A percentile compares a stretch with the other conserved stretches of the same genome.
Evolutionary conservation across 2,888 invertebrate genomes (phyloP).

Genomic region (Chrysopilus asiliformis): DNA sequence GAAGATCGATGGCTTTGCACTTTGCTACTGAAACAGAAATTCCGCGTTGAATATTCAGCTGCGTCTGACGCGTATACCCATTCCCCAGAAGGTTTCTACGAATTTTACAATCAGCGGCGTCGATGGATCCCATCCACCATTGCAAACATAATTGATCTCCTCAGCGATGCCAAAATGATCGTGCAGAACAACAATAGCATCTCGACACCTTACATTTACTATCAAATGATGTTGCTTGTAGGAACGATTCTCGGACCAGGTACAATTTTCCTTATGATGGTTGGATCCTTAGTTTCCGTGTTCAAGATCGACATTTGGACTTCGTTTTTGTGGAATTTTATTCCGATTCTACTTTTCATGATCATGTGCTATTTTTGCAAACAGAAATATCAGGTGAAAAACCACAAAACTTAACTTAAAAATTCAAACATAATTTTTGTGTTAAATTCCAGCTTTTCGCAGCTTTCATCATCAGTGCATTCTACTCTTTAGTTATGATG

Average conservation of each 20-base stretch:
- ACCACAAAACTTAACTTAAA: neutral
- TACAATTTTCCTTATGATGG: slow-evolving; percentile 64
- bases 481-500: slow-evolving; percentile 77
- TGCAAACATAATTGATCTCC: slow-evolving; percentile 84
- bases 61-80: slow-evolving; percentile 92
- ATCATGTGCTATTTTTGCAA: slow-evolving; percentile 49
- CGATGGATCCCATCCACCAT: slow-evolving; percentile 95
- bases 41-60: slow-evolving; percentile 86
- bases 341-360: slow-evolving; percentile 54
- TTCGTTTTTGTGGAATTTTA: slow-evolving; percentile 50
- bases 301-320: slow-evolving; percentile 56
- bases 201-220: slow-evolving; percentile 62
- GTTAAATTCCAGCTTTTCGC: slow-evolving; percentile 43
- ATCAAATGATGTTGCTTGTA: slow-evolving; percentile 57
- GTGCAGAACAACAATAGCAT: slow-evolving; percentile 79
- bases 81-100: slow-evolving; percentile 81
- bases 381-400: slow-evolving; percentile 45
- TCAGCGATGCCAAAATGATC: slow-evolving; percentile 63
- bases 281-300: slow-evolving; percentile 61
- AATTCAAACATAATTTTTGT: neutral
- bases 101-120: slow-evolving; percentile 88
- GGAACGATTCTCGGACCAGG: slow-evolving; percentile 60
- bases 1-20: slow-evolving; percentile 96
- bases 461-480: slow-evolving; percentile 60
- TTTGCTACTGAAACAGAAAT: slow-evolving; percentile 77